Evolutionary conservation across 2,113 vertebrate genomes (phyloP).

Genomic region (Phylloscopus whistleri): DNA sequence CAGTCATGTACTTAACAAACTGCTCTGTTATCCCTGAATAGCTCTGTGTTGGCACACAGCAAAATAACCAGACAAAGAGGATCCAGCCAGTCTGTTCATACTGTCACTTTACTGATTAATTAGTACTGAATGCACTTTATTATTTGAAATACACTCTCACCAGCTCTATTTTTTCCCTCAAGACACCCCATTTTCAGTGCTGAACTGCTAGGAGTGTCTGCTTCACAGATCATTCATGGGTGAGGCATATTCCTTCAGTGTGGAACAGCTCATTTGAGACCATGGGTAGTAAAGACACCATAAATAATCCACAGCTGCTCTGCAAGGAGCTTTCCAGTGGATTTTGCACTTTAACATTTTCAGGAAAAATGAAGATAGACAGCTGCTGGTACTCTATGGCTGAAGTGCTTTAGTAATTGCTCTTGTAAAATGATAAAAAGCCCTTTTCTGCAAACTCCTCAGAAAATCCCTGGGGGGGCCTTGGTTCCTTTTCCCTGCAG

Average conservation of each 20-base stretch:
- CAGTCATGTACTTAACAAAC: not conserved
- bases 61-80: not conserved
- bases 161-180: not conserved
- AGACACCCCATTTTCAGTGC: not conserved
- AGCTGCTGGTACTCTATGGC: not conserved
- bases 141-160: not conserved
- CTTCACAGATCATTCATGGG: not conserved
- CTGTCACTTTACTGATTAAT: not conserved
- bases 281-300: not conserved
- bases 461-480: not conserved
- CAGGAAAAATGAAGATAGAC: not conserved
- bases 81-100: not conserved
- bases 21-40: not conserved
- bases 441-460: not conserved
- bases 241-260: not conserved
- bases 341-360: not conserved
- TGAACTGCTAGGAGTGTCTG: not conserved
- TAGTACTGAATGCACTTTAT: not conserved
- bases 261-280: not conserved
- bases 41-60: not conserved
- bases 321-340: not conserved
- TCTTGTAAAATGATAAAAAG: not conserved
- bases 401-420: not conserved
- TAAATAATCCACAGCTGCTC: slow-evolving; percentile 5
- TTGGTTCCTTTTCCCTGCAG: not conserved